Percentiles rank a stretch among this genome's conserved stretches.
phyloP scores from a whole-genome alignment of 2,113 vertebrate genomes.

The Gasterosteus aculeatus region DNA sequence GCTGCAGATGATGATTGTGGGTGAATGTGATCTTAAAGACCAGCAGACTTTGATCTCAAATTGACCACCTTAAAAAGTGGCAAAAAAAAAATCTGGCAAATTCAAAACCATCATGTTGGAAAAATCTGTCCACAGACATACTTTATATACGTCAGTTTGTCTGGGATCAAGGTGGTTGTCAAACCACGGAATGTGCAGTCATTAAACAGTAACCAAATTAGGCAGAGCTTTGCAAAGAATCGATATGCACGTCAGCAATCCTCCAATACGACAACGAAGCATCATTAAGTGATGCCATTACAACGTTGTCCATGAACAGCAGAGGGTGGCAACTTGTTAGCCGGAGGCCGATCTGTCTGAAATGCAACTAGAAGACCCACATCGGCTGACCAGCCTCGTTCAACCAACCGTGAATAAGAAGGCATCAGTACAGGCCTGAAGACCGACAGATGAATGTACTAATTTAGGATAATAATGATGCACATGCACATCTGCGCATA shows the following conservation, averaged over 20 bases:
- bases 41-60: no score
- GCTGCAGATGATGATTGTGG: neutral
- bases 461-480: slow-evolving; percentile 58
- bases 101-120: no score
- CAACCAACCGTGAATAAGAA: slow-evolving; percentile 65
- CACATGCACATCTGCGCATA: slow-evolving; percentile 24
- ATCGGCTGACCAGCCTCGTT: slow-evolving; percentile 55
- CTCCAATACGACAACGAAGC: neutral
- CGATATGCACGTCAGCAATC: slow-evolving; percentile 12
- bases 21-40: neutral
- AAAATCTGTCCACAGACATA: no score
- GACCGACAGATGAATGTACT: slow-evolving; percentile 64
- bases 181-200: neutral
- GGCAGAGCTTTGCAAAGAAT: neutral
- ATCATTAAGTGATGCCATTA: slow-evolving; percentile 19
- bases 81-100: no score
- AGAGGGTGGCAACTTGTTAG: slow-evolving; percentile 51
- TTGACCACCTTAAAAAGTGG: no score
- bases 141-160: no score
- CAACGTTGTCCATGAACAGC: slow-evolving; percentile 11
- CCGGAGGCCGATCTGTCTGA: slow-evolving; percentile 27
- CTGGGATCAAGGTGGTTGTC: neutral
- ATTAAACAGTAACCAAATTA: neutral
- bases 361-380: slow-evolving; percentile 40
- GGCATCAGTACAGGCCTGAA: slow-evolving; percentile 60